These are phyloP conservation scores for Gadus macrocephalus DNA, from an alignment of 2,113 vertebrate species.

Conservation along the genomic window DNA sequence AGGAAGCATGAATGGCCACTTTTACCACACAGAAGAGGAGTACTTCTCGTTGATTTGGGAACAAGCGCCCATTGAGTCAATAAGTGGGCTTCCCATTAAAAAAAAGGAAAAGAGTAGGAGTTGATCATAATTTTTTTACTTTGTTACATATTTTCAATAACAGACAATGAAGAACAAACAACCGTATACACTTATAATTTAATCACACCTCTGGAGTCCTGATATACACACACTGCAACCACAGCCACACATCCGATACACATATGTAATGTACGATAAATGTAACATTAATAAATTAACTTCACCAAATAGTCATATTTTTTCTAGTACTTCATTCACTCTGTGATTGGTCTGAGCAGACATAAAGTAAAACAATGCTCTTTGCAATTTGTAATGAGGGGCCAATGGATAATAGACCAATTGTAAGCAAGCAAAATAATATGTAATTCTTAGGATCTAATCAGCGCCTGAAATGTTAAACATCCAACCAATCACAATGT, in stretches of 20 bases:
- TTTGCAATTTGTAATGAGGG: conserved; percentile 27
- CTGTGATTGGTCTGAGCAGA: conserved; percentile 47
- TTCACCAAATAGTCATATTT: conserved; percentile 7
- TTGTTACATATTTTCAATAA: conserved; percentile 48
- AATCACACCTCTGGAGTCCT: conserved; percentile 34
- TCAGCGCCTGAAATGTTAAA: conserved; percentile 35
- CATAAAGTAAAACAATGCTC: conserved; percentile 42
- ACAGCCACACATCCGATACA: conserved; percentile 29
- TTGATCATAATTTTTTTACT: conserved; percentile 51
- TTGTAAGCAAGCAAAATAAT: background rate
- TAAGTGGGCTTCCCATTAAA: no score
- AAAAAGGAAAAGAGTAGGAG: background rate
- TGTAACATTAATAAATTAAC: conserved; percentile 53
- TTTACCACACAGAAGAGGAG: background rate
- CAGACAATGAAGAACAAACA: conserved; percentile 30
- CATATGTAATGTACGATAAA: conserved; percentile 20
- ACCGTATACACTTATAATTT: conserved; percentile 56
- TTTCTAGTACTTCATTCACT: conserved; percentile 17
- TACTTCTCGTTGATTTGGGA: no score
- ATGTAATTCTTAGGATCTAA: conserved; percentile 19
- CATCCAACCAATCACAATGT: conserved; percentile 16
- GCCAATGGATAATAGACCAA: background rate
- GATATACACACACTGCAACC: conserved; percentile 54
- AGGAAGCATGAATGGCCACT: conserved; percentile 43
- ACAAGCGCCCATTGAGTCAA: no score